A percentile compares a stretch with the other conserved stretches of the same genome.
These are phyloP conservation scores for Hydrozoanthus gracilis DNA, from an alignment of 92 coral and sea anemone species.

Conservation along the genomic window DNA sequence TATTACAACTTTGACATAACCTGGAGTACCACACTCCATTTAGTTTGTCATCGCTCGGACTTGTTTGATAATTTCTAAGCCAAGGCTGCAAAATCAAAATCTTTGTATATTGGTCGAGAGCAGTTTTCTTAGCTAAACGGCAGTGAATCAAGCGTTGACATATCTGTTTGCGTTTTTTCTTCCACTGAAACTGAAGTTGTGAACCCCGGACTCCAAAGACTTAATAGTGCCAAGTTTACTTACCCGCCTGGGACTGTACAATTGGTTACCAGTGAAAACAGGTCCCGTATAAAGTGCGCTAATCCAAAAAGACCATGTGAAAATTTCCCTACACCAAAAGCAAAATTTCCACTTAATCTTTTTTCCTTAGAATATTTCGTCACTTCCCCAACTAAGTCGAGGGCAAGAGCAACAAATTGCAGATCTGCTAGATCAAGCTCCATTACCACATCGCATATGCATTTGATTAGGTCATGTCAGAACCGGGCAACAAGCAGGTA, in stretches of 20 bases:
- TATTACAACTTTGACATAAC: neutral
- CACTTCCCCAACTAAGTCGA: slow-evolving; percentile 71
- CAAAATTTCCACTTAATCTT: slow-evolving; percentile 44
- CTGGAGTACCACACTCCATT: neutral
- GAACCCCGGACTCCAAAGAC: neutral
- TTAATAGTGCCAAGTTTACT: neutral
- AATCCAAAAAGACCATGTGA: slow-evolving; percentile 44
- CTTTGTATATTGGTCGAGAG: neutral
- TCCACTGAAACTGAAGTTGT: neutral
- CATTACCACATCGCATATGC: slow-evolving; percentile 96
- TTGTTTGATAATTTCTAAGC: too few species aligned
- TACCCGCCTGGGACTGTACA: slow-evolving; percentile 33
- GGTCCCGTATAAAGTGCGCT: slow-evolving; percentile 24
- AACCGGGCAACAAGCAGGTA: slow-evolving; percentile 77
- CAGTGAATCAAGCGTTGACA: neutral
- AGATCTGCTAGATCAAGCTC: slow-evolving; percentile 77
- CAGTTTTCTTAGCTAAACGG: neutral
- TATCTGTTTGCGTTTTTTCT: neutral
- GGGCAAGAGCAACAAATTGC: slow-evolving; percentile 63
- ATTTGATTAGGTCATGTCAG: slow-evolving; percentile 94
- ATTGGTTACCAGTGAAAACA: neutral
- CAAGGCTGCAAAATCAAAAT: neutral
- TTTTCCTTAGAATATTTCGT: slow-evolving; percentile 69
- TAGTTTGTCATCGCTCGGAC: too few species aligned
- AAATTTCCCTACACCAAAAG: slow-evolving; percentile 34